Base-by-base conservation (phyloP, 2,113 vertebrate genomes). In the Grammomys dolichurus region DNA sequence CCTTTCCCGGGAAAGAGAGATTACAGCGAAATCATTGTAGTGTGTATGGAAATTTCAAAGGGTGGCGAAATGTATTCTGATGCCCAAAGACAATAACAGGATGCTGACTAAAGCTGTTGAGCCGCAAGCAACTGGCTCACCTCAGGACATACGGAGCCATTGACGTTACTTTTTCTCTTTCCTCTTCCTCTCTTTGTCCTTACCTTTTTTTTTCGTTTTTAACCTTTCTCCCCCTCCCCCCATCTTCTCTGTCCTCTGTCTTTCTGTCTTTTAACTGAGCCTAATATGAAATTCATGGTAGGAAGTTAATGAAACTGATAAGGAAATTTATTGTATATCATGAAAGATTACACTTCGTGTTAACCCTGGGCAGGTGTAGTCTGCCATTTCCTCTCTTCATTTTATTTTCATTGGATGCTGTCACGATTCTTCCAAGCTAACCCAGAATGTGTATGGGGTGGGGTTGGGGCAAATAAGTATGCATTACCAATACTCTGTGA, bases 141-240 rank as follows among this genome's bases (percentile, higher is more conserved):
- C 96, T 88, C 97, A 75, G 91, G 63, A 65, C 46, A 76, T 33
- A 43, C 54, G 12, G 60, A 94, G 81, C 82, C 5, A 7, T 82
- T 97, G 96, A 89, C 86, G 58, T 84, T 26, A 17, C 86, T 54
- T 82, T 8, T 92, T 93, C 81, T 96, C 88, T 95, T 95, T 96
- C 97, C 94, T 89, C 63, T 97, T 97, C 97, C 97, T 97, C 82
- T 94, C 94, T 97, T 97, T 97, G 97, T 97, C 94, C 87, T 89
- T 4, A 1, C 2, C 72, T 69, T 33, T 31, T 56, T 20, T 48
- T 48, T 48, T 48, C 46, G 90, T 36, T 28, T 63, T 75, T 90
- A 93, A 88, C 33, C 67, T 88, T 46, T 81, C 20, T 75, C 89
- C 81, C 92, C 84, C 92, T 58, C 54, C 78, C 90, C 40, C 40